phyloP scores from a whole-genome alignment of 1,140 invertebrate species.

The Brachionus koreanus region DNA sequence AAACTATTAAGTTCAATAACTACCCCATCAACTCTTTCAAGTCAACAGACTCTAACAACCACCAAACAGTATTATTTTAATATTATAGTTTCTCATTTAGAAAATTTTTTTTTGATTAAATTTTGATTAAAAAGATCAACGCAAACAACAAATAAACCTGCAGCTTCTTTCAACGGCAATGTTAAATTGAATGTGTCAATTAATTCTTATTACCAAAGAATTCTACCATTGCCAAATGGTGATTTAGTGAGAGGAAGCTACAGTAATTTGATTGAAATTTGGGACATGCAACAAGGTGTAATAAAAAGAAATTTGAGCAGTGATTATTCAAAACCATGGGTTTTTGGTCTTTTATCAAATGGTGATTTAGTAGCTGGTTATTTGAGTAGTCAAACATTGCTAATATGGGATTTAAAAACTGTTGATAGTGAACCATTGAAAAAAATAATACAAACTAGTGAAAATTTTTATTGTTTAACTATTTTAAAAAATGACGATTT shows the following conservation, averaged over 20 bases:
- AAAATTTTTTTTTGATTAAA: no score
- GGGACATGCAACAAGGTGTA: neutral
- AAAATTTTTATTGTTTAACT: neutral
- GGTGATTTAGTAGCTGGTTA: neutral
- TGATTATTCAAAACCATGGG: neutral
- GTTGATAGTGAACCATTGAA: neutral
- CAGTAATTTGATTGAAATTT: neutral
- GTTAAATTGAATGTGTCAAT: neutral
- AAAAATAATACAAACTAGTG: neutral
- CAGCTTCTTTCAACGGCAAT: neutral
- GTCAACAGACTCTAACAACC: no score
- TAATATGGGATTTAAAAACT: neutral
- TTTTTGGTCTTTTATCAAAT: constrained; percentile 6
- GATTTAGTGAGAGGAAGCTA: no score
- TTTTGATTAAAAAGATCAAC: no score
- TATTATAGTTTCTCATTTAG: no score
- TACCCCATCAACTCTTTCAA: no score
- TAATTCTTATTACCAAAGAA: neutral
- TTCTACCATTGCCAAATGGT: neutral
- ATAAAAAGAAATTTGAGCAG: neutral
- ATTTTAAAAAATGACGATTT: constrained; percentile 2
- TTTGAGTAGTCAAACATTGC: neutral
- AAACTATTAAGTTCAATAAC: no score
- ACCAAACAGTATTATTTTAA: no score
- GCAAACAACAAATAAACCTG: neutral